A percentile compares a stretch with the other conserved stretches of the same genome.
Conservation (phyloP, 2,888 invertebrate genomes). For the Oscheius sp. region DNA sequence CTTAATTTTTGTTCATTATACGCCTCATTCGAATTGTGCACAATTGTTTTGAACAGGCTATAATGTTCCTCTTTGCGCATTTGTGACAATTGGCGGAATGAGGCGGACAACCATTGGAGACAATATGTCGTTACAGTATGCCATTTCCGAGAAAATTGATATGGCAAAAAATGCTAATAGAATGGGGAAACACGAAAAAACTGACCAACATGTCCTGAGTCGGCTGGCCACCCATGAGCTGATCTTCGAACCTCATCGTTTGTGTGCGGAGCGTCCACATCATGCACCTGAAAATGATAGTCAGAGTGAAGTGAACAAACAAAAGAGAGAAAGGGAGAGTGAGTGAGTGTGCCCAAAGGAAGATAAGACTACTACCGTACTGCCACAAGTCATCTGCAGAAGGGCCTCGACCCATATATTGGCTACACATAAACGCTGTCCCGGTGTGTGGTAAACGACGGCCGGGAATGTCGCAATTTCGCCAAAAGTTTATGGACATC, state of each 20-base stretch:
- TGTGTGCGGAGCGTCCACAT: conserved; percentile 68
- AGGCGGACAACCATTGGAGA: too few species aligned
- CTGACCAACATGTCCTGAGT: conserved; percentile 71
- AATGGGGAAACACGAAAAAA: conserved; percentile 6
- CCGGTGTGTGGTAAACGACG: neutral
- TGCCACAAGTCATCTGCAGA: neutral
- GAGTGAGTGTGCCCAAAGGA: neutral
- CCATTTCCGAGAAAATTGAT: neutral
- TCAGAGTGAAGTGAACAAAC: conserved; percentile 15
- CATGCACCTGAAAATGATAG: conserved; percentile 63
- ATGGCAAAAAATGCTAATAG: neutral
- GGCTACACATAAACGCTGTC: too few species aligned
- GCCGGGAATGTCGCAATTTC: conserved; percentile 21
- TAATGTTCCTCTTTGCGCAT: too few species aligned
- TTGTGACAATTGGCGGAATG: too few species aligned
- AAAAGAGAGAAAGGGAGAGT: neutral
- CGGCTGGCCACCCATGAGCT: conserved; percentile 69
- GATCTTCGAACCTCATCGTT: conserved; percentile 59
- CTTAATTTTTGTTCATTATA: too few species aligned
- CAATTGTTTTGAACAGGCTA: too few species aligned
- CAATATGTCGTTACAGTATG: too few species aligned
- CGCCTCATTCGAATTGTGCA: too few species aligned
- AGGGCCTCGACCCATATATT: neutral
- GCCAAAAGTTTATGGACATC: neutral
- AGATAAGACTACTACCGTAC: conserved; percentile 13